These are phyloP conservation scores for Erythrolamprus reginae DNA, from an alignment of 2,113 vertebrate genomes.

Conservation along the genomic window DNA sequence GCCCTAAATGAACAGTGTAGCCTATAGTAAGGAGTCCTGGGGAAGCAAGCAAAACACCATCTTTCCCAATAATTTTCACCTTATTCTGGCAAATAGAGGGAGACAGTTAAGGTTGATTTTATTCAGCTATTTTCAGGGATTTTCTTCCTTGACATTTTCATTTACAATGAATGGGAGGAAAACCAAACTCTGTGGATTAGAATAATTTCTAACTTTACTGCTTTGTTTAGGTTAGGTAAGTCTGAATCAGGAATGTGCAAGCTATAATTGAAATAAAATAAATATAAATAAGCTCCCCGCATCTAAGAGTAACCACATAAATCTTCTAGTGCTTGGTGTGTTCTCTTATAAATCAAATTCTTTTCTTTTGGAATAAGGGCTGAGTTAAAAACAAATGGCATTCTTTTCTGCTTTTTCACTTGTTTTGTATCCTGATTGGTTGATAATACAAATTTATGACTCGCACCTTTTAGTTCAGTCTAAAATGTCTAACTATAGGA, in stretches of 20 bases:
- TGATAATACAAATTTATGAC: not conserved
- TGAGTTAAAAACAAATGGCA: not conserved
- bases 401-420: not conserved
- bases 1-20: not conserved
- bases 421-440: not conserved
- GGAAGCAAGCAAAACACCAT: not conserved
- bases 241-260: not conserved
- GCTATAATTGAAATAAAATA: not conserved
- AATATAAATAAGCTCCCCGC: not conserved
- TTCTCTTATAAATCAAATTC: not conserved
- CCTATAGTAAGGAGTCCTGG: not conserved
- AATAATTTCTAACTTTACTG: not conserved
- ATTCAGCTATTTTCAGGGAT: not conserved
- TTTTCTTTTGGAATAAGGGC: not conserved
- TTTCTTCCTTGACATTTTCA: not conserved
- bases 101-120: not conserved
- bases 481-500: not conserved
- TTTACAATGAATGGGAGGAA: not conserved
- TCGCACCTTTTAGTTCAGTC: not conserved
- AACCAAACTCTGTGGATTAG: not conserved
- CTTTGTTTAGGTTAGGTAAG: not conserved
- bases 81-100: not conserved
- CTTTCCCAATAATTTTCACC: not conserved
- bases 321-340: not conserved
- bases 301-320: not conserved